Evolutionary conservation across 2,888 invertebrate species (phyloP), one percentile per base, ranked within the genome.

Genomic region (Conops quadrifasciatus): DNA sequence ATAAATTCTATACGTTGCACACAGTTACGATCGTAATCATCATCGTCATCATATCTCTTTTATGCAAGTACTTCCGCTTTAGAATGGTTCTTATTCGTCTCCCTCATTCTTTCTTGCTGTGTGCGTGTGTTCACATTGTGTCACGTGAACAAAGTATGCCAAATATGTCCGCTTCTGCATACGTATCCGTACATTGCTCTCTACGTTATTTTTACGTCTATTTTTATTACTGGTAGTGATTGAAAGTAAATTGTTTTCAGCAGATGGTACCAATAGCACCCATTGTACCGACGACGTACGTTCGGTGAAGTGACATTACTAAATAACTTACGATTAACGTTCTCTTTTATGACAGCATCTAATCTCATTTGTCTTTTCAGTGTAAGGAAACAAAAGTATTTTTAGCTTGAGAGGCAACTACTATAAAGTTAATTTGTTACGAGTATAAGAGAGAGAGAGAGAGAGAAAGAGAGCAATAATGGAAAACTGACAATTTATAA

Each of bases 61-160:
- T 36, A 36, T 36, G 36, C 4, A 7, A 36, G 26, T 58, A 28
- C 58, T 58, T 58, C 58, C 58, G 58, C 58, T 19, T n/a, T 15
- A 15, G 28, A 58, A 28, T 58, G 58, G 2, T 28, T 26, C 26
- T 26, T 24, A 28, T 58, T 58, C 11, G 2, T 13, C 15, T 26
- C 2, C 58, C 15, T 28, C 24, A 15, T 53, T 53, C 3, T 19
- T 11, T 21, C 21, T 1, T 21, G 36, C 36, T 36, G 36, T 36
- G 36, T 9, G 36, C 9, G 36, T 36, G 36, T 24, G 26, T 9
- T 67, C 28, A 49, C 43, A n/a, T 58, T 45, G 45, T 51, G 65
- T 45, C 45, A 67, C 67, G 67, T 67, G 67, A 26, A 36, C 45
- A 28, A 15, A 53, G 53, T 36, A 26, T 58, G 26, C 28, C 58